Percentiles rank a stretch among this genome's conserved stretches.
Evolutionary conservation across 2,797 vertebrate species (phyloP).

Genomic region (Phrynocephalus vlangalii): DNA sequence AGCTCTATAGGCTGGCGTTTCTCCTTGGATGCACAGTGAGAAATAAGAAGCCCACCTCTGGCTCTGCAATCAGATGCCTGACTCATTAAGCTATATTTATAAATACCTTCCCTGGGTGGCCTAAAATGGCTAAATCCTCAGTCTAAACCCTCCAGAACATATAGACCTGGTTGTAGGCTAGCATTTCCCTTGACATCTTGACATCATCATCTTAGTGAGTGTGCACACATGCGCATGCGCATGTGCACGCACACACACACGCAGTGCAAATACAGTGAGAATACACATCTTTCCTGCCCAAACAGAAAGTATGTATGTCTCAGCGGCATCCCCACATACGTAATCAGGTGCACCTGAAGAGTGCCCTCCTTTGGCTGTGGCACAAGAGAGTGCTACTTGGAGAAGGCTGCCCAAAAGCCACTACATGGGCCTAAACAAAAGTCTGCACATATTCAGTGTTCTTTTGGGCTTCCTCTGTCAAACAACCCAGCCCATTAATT

Average conservation of each 20-base stretch:
- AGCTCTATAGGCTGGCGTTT: no score
- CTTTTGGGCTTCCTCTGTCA: neutral
- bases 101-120: no score
- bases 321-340: neutral
- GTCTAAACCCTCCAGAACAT: neutral
- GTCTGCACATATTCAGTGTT: no score
- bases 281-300: neutral
- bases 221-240: no score
- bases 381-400: neutral
- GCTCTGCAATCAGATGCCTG: no score
- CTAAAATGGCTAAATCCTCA: neutral
- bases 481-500: conserved; percentile 54
- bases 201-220: neutral
- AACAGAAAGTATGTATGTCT: neutral
- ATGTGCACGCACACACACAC: no score
- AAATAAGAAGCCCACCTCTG: no score
- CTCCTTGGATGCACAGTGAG: no score
- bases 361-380: neutral
- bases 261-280: neutral
- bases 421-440: neutral
- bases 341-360: neutral
- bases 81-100: no score
- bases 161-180: neutral
- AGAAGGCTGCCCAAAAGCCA: neutral
- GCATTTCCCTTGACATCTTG: neutral